phyloP scores from a whole-genome alignment of 64 coral and sea anemone genomes.

The Cladopsammia gracilis region DNA sequence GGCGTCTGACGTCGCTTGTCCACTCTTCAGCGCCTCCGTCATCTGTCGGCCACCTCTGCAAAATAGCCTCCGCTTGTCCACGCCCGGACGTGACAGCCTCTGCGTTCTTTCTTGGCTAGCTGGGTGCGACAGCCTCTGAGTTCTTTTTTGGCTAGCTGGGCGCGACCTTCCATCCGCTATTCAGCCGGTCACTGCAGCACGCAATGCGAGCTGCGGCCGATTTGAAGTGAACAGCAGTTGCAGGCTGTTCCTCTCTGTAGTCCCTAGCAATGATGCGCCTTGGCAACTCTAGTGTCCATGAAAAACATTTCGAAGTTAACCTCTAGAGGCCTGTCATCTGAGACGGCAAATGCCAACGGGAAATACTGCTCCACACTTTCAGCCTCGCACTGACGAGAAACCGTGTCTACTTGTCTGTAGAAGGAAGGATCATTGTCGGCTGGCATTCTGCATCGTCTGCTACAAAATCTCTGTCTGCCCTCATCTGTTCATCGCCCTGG shows the following conservation, averaged over 20 bases:
- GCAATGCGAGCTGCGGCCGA: neutral
- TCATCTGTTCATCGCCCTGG: no score
- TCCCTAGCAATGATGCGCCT: neutral
- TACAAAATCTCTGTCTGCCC: no score
- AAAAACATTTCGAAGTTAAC: conserved; percentile 25
- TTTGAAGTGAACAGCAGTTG: neutral
- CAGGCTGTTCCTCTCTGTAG: neutral
- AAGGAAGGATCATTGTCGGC: no score
- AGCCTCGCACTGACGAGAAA: neutral
- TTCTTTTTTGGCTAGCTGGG: neutral
- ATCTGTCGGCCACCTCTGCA: neutral
- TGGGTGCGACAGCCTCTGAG: neutral
- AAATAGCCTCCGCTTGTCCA: neutral
- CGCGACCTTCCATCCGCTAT: neutral
- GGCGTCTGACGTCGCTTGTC: neutral
- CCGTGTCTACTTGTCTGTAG: neutral
- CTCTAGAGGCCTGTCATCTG: neutral
- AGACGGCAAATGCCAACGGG: conserved; percentile 7
- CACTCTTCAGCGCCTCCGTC: neutral
- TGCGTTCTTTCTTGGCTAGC: no score
- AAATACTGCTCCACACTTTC: conserved; percentile 7
- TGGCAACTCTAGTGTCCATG: neutral
- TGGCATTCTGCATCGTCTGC: no score
- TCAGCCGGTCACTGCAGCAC: neutral
- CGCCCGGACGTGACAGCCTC: neutral